phyloP scores from a whole-genome alignment of 2,888 invertebrate genomes.

The Nebria salina region DNA sequence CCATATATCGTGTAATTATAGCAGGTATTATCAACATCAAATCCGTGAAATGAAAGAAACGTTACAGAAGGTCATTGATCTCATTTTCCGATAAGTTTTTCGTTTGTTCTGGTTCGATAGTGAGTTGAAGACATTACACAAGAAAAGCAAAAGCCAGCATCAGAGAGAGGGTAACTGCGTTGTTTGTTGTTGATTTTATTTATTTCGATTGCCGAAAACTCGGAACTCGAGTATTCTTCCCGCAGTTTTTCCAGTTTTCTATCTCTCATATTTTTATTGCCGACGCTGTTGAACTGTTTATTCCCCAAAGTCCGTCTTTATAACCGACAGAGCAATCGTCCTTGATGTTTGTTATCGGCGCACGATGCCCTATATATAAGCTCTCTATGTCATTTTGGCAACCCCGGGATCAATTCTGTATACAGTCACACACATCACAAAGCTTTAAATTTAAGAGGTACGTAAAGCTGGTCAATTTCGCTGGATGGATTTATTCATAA shows the following conservation, averaged over 20 bases:
- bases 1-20: not conserved
- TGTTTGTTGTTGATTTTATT: conserved; percentile 46
- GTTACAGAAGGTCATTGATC: conserved; percentile 29
- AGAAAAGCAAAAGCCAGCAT: conserved; percentile 14
- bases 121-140: not conserved
- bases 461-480: not conserved
- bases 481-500: not conserved
- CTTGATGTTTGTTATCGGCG: conserved; percentile 42
- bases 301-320: conserved; percentile 44
- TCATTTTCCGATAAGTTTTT: conserved; percentile 34
- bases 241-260: conserved; percentile 27
- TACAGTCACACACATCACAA: conserved; percentile 8
- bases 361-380: conserved; percentile 13
- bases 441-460: conserved; percentile 1
- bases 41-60: not conserved
- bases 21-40: not conserved
- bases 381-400: conserved; percentile 3
- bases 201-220: conserved; percentile 39
- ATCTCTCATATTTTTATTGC: conserved; percentile 46
- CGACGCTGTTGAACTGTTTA: conserved; percentile 42
- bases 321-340: conserved; percentile 34
- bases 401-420: conserved; percentile 4
- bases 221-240: conserved; percentile 7
- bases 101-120: conserved; percentile 39
- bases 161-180: conserved; percentile 34